Conservation (phyloP, 2,888 invertebrate species). For the Periphyllus acericola region DNA sequence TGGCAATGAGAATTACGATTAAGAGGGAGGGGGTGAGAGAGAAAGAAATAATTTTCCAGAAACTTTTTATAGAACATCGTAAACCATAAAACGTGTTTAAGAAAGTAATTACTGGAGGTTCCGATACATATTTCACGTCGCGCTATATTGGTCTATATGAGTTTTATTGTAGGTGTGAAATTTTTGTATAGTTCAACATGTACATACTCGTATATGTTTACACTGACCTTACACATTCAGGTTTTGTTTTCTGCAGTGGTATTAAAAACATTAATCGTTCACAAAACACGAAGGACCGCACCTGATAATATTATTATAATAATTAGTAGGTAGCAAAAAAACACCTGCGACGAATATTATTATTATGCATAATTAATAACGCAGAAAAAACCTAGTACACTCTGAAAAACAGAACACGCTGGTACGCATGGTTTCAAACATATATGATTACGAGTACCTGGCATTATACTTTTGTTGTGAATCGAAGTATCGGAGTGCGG, state of each 20-base stretch:
- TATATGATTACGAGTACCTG: too few species aligned
- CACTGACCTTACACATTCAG: neutral
- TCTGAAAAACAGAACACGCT: too few species aligned
- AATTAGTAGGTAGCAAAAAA: neutral
- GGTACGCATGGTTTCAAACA: too few species aligned
- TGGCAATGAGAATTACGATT: conserved; percentile 26
- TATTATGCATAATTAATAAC: too few species aligned
- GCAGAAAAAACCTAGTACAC: too few species aligned
- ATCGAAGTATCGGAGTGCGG: too few species aligned
- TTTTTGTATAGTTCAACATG: neutral
- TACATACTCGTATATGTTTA: too few species aligned
- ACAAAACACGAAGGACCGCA: neutral
- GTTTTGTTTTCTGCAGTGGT: neutral
- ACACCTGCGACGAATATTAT: neutral
- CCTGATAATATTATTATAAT: neutral
- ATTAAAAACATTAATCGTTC: neutral
- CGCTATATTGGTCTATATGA: neutral
- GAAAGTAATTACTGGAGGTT: neutral
- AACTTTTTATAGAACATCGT: neutral
- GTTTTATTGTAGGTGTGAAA: neutral
- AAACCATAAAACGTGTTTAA: conserved; percentile 1
- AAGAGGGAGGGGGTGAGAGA: too few species aligned
- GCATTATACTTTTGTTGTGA: too few species aligned
- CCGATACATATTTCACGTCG: neutral
- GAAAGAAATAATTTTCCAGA: neutral